Evolutionary conservation across 53 echinoderm and acorn worm species (phyloP).

Genomic region (Echinarachnius parma): DNA sequence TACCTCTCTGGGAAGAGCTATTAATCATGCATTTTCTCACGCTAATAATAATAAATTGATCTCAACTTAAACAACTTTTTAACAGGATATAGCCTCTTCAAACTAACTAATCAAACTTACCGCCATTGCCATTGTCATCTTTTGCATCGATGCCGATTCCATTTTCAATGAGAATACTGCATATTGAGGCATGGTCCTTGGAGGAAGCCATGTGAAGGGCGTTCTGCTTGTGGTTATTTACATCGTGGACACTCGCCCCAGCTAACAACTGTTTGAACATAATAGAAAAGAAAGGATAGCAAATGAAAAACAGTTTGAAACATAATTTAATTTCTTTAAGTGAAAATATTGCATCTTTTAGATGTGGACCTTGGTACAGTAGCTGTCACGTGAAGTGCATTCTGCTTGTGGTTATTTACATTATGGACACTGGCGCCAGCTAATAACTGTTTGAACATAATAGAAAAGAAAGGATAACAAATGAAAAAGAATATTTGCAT

Average conservation of each 20-base stretch:
- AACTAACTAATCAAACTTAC: too few relatives aligned
- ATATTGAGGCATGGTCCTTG: conserved; percentile 69
- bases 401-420: too few relatives aligned
- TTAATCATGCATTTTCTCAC: too few relatives aligned
- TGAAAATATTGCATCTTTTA: too few relatives aligned
- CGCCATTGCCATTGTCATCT: conserved; percentile 81
- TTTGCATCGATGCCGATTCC: conserved; percentile 74
- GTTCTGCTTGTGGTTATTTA: conserved; percentile 78
- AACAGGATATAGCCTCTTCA: too few relatives aligned
- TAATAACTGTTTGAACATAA: too few relatives aligned
- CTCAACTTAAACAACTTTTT: too few relatives aligned
- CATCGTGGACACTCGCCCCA: conserved; percentile 80
- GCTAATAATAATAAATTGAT: too few relatives aligned
- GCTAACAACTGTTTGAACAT: conserved; percentile 72
- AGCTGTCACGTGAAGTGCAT: too few relatives aligned
- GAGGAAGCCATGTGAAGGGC: conserved; percentile 82
- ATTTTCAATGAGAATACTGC: conserved; percentile 92
- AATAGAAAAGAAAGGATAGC: conserved; percentile 1
- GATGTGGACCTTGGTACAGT: too few relatives aligned
- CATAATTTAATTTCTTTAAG: background rate
- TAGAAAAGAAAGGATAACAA: background rate
- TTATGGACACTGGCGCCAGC: too few relatives aligned
- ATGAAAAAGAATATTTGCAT: conserved; percentile 43
- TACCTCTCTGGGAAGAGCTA: too few relatives aligned
- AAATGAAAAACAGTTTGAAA: background rate